Conservation (phyloP, 2,113 vertebrate genomes). For the Pelecanus crispus region DNA sequence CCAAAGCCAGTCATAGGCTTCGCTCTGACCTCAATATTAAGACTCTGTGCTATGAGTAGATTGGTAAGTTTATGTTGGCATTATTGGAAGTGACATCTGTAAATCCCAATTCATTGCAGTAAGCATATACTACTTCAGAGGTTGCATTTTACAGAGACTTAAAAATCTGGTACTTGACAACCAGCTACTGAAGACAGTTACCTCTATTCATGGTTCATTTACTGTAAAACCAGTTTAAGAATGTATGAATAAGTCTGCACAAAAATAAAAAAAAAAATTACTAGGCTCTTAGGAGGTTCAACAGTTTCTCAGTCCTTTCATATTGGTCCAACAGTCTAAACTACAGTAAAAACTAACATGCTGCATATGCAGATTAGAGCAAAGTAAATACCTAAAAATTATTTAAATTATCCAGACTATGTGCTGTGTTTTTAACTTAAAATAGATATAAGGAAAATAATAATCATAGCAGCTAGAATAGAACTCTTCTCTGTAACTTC, state of each 20-base stretch:
- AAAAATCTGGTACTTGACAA: constrained; percentile 31
- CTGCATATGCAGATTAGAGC: background rate
- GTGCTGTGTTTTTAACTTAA: background rate
- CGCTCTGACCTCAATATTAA: background rate
- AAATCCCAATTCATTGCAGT: constrained; percentile 8
- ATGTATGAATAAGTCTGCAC: background rate
- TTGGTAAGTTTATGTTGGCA: background rate
- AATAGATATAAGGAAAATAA: background rate
- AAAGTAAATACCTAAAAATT: background rate
- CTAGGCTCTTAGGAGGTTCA: background rate
- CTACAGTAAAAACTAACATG: background rate
- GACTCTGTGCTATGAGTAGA: background rate
- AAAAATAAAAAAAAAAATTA: background rate
- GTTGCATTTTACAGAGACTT: background rate
- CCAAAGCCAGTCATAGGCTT: background rate
- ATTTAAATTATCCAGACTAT: background rate
- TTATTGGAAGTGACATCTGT: constrained; percentile 19
- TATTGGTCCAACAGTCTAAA: background rate
- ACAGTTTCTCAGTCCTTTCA: background rate
- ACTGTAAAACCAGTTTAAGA: constrained; percentile 24
- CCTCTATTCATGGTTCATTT: constrained; percentile 33
- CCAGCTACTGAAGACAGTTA: background rate
- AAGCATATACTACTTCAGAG: constrained; percentile 12
- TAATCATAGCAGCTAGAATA: background rate
- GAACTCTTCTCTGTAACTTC: background rate